A percentile compares a stretch with the other conserved stretches of the same genome.
phyloP scores from a whole-genome alignment of 2,113 vertebrate species.

The Leptocoma aspasia region DNA sequence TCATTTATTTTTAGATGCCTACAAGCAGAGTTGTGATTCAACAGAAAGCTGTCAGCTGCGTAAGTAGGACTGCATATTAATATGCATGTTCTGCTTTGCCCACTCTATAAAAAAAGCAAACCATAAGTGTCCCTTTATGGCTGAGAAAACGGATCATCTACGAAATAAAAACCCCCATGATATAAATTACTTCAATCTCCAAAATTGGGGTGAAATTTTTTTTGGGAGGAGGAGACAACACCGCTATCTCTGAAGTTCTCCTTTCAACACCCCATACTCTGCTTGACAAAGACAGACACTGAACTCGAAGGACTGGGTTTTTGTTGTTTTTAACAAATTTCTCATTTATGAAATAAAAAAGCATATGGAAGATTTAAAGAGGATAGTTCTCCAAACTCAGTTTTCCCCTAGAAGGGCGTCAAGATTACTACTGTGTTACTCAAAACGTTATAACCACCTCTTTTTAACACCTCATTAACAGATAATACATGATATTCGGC shows the following conservation, averaged over 20 bases:
- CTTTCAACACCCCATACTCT: background rate
- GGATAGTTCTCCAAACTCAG: background rate
- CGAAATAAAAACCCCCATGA: background rate
- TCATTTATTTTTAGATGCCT: conserved; percentile 33
- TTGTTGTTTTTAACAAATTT: background rate
- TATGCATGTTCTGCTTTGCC: background rate
- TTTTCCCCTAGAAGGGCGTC: background rate
- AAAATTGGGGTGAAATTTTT: background rate
- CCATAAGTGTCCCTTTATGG: background rate
- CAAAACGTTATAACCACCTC: background rate
- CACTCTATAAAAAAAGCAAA: background rate
- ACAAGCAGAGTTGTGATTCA: conserved; percentile 1
- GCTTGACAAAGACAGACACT: background rate
- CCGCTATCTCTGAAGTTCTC: fast-evolving
- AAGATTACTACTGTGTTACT: background rate
- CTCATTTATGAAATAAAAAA: background rate
- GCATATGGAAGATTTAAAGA: background rate
- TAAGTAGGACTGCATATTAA: background rate
- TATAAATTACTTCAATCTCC: background rate
- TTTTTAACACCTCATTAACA: background rate
- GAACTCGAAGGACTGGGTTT: background rate
- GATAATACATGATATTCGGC: fast-evolving
- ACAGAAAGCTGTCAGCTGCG: conserved; percentile 7
- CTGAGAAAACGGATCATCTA: background rate
- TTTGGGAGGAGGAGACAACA: background rate